Percentiles rank a stretch among this genome's conserved stretches.
phyloP scores from a whole-genome alignment of 2,113 vertebrate genomes.

The Odocoileus virginianus region DNA sequence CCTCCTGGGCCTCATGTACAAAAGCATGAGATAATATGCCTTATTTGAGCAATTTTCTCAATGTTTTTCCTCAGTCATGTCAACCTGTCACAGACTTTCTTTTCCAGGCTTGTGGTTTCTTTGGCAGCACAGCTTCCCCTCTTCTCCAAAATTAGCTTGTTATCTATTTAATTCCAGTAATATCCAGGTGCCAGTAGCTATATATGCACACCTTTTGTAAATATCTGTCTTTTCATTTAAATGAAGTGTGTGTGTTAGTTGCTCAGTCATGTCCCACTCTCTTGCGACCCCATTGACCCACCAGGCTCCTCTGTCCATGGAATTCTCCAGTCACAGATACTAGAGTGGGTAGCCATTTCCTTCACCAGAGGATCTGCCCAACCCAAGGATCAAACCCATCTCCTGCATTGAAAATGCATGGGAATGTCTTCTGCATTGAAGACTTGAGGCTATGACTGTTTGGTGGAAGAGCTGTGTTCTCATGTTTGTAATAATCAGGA shows the following conservation, averaged over 20 bases:
- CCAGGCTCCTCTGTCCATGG: background rate
- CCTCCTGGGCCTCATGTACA: background rate
- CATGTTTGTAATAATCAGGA: background rate
- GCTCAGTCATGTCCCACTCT: background rate
- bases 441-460: background rate
- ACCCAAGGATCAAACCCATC: background rate
- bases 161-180: background rate
- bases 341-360: background rate
- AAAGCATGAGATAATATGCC: background rate
- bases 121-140: background rate
- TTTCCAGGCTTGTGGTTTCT: background rate
- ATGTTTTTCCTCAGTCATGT: background rate
- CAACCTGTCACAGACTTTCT: background rate
- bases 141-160: background rate
- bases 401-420: background rate
- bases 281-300: background rate
- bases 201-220: background rate
- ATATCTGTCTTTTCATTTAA: background rate
- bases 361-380: accelerated
- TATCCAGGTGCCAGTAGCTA: background rate
- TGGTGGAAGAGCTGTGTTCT: background rate
- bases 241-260: background rate
- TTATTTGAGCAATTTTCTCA: background rate
- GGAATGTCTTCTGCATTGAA: background rate
- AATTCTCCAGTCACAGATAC: background rate